A percentile compares a stretch with the other conserved stretches of the same genome.
phyloP scores from a whole-genome alignment of 2,113 vertebrate species.

The Platysternon megacephalum region DNA sequence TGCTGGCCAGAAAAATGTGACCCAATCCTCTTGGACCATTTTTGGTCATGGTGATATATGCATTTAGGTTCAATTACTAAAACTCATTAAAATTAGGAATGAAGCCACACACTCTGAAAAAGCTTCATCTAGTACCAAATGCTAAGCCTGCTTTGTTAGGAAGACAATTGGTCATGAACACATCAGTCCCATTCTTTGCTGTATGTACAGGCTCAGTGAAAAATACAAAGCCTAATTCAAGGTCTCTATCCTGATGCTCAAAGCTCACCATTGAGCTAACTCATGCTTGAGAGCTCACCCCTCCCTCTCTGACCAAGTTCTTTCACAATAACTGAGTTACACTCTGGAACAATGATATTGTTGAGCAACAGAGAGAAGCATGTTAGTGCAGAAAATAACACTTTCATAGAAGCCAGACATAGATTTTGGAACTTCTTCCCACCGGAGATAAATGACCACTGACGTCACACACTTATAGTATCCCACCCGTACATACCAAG shows the following conservation, averaged over 20 bases:
- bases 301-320: not conserved
- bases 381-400: not conserved
- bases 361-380: not conserved
- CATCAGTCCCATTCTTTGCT: not conserved
- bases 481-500: accelerated
- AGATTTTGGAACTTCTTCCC: not conserved
- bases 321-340: not conserved
- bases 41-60: not conserved
- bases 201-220: not conserved
- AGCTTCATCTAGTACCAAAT: not conserved
- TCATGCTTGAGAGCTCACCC: not conserved
- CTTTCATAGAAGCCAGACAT: not conserved
- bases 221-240: not conserved
- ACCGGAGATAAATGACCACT: not conserved
- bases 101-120: not conserved
- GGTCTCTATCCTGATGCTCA: not conserved
- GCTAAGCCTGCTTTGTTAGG: not conserved
- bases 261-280: not conserved
- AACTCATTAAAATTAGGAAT: not conserved
- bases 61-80: not conserved
- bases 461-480: not conserved
- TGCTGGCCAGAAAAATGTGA: not conserved
- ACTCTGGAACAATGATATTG: not conserved
- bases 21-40: not conserved
- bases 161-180: not conserved